Percentiles rank a stretch among this genome's conserved stretches.
Evolutionary conservation across 2,888 invertebrate genomes (phyloP).

Genomic region (Notodonta dromedarius): DNA sequence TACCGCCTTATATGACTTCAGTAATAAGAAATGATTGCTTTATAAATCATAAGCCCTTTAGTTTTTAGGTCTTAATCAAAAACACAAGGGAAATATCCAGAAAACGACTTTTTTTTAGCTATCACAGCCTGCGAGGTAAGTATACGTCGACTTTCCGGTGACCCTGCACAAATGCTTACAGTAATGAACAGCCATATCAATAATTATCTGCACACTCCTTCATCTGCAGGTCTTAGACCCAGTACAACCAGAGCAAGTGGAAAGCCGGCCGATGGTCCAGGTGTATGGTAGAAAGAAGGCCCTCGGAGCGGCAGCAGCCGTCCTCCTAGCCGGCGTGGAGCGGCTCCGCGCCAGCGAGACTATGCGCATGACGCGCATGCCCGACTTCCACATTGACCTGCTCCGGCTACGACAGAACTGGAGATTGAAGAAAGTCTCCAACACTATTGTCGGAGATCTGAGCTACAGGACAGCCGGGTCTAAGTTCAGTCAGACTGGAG

Average conservation of each 20-base stretch:
- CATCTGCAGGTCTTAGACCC: slow-evolving; percentile 88
- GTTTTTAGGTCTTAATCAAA: too few species aligned
- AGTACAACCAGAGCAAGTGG: slow-evolving; percentile 92
- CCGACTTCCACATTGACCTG: slow-evolving; percentile 97
- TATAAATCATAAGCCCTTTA: too few species aligned
- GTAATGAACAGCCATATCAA: too few species aligned
- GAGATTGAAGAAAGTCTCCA: slow-evolving; percentile 98
- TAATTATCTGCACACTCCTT: too few species aligned
- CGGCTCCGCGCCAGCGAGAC: slow-evolving; percentile 92
- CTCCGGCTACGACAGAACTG: slow-evolving; percentile 95
- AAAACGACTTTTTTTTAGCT: too few species aligned
- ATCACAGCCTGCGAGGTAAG: too few species aligned
- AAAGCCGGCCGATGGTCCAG: slow-evolving; percentile 94
- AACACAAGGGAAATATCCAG: too few species aligned
- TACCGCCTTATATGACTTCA: too few species aligned
- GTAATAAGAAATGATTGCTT: too few species aligned
- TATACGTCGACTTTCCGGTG: too few species aligned
- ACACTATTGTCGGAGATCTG: slow-evolving; percentile 97
- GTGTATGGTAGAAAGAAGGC: slow-evolving; percentile 97
- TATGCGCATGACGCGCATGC: slow-evolving; percentile 88
- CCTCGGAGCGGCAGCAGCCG: slow-evolving; percentile 92
- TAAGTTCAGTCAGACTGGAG: slow-evolving; percentile 96
- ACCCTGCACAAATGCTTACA: too few species aligned
- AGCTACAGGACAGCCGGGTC: slow-evolving; percentile 98
- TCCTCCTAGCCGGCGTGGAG: slow-evolving; percentile 94